A percentile compares a stretch with the other conserved stretches of the same genome.
Evolutionary conservation across 2,113 vertebrate species (phyloP).

Genomic region (Oryzias melastigma): DNA sequence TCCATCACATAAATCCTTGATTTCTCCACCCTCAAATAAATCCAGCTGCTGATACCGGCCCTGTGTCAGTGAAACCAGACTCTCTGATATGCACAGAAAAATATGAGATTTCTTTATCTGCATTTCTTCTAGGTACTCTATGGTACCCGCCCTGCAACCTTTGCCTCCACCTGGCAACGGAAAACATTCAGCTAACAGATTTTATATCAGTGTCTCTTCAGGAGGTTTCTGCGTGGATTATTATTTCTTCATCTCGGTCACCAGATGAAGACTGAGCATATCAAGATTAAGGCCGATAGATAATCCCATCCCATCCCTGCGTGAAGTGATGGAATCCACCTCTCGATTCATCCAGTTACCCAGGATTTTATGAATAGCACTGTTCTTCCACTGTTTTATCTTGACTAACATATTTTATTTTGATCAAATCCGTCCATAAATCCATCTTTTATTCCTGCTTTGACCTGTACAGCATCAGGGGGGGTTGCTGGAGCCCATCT

Average conservation of each 20-base stretch:
- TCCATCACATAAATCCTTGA: slow-evolving; percentile 48
- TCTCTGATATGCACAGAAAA: slow-evolving; percentile 10
- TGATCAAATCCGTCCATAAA: too few relatives aligned
- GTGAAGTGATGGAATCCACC: slow-evolving; percentile 20
- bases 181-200: background rate
- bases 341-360: slow-evolving; percentile 35
- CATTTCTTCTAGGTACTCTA: background rate
- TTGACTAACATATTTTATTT: too few relatives aligned
- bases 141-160: background rate
- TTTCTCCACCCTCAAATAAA: slow-evolving; percentile 45
- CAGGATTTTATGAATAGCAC: background rate
- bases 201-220: slow-evolving; percentile 8
- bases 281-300: slow-evolving; percentile 73
- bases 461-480: too few relatives aligned
- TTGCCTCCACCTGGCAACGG: background rate
- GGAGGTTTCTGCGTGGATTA: slow-evolving; percentile 51
- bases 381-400: too few relatives aligned
- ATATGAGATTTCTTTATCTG: background rate
- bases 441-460: too few relatives aligned
- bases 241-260: slow-evolving; percentile 43
- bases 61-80: slow-evolving; percentile 11
- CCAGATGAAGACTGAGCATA: slow-evolving; percentile 57
- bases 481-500: too few relatives aligned
- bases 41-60: slow-evolving; percentile 58
- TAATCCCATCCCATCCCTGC: slow-evolving; percentile 61